Base-by-base conservation (phyloP, 2,797 vertebrate species). In the Hoplostethus atlanticus region DNA sequence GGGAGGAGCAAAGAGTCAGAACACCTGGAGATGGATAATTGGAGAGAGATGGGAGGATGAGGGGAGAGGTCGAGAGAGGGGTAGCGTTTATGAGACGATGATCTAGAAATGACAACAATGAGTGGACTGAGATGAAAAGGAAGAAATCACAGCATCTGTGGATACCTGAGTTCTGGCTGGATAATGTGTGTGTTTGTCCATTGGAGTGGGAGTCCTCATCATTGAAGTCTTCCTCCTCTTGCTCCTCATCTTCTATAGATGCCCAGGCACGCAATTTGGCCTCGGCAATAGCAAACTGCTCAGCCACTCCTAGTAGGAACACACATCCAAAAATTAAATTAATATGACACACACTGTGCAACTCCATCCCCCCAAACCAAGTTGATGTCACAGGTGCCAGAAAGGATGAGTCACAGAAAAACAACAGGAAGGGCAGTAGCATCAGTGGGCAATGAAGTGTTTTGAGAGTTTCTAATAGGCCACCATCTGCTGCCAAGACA, bases 251-350 rank as follows among this genome's bases (percentile, higher is more conserved):
- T 2, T 99, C 98, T 73, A 98, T 83, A 0, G 97, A 99, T 0
- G 98, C 98, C 98, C 98, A 99, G 40, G 98, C 98, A 1, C 97
- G 94, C 72, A 99, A 96, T 87, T 99, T 99, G 59, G 98, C 98
- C 90, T 98, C 98, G 0, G 98, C 98, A 0, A 99, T 99, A 86
- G 97, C 97, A 85, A 99, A 99, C 92, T 99, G 98, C 85, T 99
- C 98, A 0, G 97, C 98, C 46, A 98, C 97, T 51, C 97, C 97
- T 98, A 57, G 16, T 6, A 62, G 67, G 16, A 67, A 70, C 34
- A 81, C 57, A 76, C 6, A 56, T 15, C 38, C 6, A 5, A 36
- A 17, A 57, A 15, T 63, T 53, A 2, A 58, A 47, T 42, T 17
- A 52, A 42, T 31, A 59, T n/a, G 9, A 8, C 34, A 17, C 5